phyloP scores from a whole-genome alignment of 2,113 vertebrate species.

The Saimiri boliviensis region DNA sequence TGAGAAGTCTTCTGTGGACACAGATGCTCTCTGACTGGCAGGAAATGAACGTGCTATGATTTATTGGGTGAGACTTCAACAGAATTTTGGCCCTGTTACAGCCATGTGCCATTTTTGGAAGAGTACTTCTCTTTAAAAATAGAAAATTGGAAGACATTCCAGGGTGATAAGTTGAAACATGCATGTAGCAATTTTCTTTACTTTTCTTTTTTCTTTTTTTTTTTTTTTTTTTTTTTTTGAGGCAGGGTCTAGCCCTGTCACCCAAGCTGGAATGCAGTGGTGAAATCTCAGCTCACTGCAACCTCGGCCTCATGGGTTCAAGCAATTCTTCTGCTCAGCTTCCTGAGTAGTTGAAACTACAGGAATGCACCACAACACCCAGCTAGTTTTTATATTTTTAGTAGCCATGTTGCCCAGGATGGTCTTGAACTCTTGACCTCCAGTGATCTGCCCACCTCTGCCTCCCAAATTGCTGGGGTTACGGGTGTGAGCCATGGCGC shows the following conservation, averaged over 20 bases:
- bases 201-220: not conserved
- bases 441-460: not conserved
- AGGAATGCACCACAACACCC: not conserved
- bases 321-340: not conserved
- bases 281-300: fast-evolving
- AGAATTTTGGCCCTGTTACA: not conserved
- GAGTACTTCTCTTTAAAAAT: not conserved
- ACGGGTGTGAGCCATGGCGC: not conserved
- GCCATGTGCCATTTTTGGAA: not conserved
- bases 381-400: not conserved
- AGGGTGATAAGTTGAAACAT: not conserved
- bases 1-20: not conserved
- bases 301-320: not conserved
- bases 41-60: not conserved
- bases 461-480: not conserved
- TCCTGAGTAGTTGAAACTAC: not conserved
- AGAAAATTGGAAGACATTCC: not conserved
- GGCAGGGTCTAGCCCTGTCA: not conserved
- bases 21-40: too few species aligned
- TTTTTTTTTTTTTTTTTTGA: not conserved
- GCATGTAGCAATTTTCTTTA: not conserved
- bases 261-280: not conserved
- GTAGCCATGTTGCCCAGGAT: not conserved
- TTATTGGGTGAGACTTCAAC: too few species aligned
- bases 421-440: not conserved